Percentiles rank a stretch among this genome's conserved stretches.
phyloP scores from a whole-genome alignment of 2,113 vertebrate species.

The Corapipo altera region DNA sequence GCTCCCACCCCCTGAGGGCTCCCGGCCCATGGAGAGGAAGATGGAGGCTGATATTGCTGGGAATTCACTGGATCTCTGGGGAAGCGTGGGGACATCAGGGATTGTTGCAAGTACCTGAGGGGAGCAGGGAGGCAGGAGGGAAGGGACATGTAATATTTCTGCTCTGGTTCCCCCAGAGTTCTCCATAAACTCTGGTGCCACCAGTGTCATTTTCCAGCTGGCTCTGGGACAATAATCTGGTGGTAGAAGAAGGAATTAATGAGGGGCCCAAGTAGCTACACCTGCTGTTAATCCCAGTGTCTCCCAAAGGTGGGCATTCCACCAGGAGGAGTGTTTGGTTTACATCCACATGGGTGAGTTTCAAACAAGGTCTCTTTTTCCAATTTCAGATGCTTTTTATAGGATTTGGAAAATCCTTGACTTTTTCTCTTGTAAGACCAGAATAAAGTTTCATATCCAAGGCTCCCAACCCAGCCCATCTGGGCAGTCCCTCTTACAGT shows the following conservation, averaged over 20 bases:
- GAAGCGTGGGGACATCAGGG: neutral
- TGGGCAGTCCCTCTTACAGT: neutral
- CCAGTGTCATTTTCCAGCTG: neutral
- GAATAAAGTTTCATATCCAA: constrained; percentile 12
- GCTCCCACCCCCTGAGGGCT: neutral
- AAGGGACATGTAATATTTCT: neutral
- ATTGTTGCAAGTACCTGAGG: neutral
- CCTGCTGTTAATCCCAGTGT: neutral
- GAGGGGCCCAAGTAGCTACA: neutral
- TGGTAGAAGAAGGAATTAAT: neutral
- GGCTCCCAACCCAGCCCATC: neutral
- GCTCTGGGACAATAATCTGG: neutral
- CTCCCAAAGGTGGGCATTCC: neutral
- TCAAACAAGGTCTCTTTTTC: neutral
- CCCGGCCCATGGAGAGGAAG: neutral
- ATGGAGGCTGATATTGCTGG: neutral
- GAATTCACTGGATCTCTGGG: neutral
- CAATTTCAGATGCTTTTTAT: neutral
- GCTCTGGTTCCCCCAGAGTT: neutral
- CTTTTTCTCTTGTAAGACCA: neutral
- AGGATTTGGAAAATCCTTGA: neutral
- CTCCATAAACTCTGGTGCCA: neutral
- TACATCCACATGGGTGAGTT: neutral
- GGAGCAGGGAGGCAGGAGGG: neutral
- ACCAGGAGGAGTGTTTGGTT: neutral